Percentiles rank a stretch among this genome's conserved stretches.
phyloP scores from a whole-genome alignment of 2,797 vertebrate genomes.

The Pantherophis vulpinus region DNA sequence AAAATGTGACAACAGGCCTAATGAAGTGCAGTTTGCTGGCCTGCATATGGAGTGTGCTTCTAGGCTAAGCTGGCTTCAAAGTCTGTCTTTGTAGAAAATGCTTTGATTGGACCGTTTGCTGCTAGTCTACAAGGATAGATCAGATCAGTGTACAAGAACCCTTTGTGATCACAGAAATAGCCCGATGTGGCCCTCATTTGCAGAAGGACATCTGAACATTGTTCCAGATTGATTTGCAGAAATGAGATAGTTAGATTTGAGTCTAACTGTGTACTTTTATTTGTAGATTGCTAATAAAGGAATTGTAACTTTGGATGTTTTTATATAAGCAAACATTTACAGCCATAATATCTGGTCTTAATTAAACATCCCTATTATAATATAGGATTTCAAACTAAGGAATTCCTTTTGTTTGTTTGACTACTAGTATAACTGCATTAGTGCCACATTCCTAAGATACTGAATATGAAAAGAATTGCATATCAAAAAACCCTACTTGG shows the following conservation, averaged over 20 bases:
- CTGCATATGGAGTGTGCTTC: slow-evolving; percentile 75
- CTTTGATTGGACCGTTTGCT: slow-evolving; percentile 81
- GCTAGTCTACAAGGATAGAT: slow-evolving; percentile 70
- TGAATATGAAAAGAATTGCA: slow-evolving; percentile 7
- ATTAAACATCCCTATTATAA: slow-evolving; percentile 82
- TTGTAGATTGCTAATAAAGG: slow-evolving; percentile 97
- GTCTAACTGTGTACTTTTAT: slow-evolving; percentile 83
- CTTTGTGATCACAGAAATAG: slow-evolving; percentile 75
- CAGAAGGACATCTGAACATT: slow-evolving; percentile 73
- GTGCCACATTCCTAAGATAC: slow-evolving; percentile 34
- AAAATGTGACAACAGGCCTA: slow-evolving; percentile 78
- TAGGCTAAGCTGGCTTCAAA: slow-evolving; percentile 77
- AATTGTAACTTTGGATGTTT: slow-evolving; percentile 87
- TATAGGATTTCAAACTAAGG: slow-evolving; percentile 66
- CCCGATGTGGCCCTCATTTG: slow-evolving; percentile 84
- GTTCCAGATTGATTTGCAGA: slow-evolving; percentile 76
- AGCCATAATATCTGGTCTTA: slow-evolving; percentile 80
- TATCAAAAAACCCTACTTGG: slow-evolving; percentile 16
- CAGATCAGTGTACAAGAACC: slow-evolving; percentile 71
- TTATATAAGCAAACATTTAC: slow-evolving; percentile 81
- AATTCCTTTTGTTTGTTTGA: slow-evolving; percentile 73
- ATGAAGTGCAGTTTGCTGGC: slow-evolving; percentile 83
- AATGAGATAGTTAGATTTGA: slow-evolving; percentile 91
- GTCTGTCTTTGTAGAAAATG: slow-evolving; percentile 72
- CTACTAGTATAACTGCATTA: slow-evolving; percentile 63